Base-by-base conservation (phyloP, 2,888 invertebrate genomes). In the Drosophila multiciliata region DNA sequence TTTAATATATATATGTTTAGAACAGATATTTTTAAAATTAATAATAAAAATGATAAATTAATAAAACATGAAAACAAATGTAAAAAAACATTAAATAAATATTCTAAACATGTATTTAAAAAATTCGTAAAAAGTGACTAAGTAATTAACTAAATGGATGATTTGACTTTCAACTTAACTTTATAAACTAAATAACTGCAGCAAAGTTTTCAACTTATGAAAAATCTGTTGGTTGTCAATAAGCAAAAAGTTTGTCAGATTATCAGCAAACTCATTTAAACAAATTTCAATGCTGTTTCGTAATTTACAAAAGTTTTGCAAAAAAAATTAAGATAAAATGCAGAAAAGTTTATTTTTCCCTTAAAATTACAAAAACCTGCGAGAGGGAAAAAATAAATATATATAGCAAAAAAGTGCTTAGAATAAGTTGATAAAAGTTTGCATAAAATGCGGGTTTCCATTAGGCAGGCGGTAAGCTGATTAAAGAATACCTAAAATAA, bases 401-500 rank as follows among this genome's bases (percentile, higher is more conserved):
- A n/a, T n/a, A 4, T n/a, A n/a, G 8, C 4, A 9, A 36, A 36
- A 7, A 15, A 1, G 23, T 23, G 23, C 45, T 45, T 45, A 45
- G 8, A 45, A 45, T 45, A 45, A 45, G 45, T 15, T 23, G 15
- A 23, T 15, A 23, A 23, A 60, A 45, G 15, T 32, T n/a, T 23
- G 17, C 3, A 35, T 32, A 4, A 36, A 35, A n/a, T 23, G n/a
- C 2, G 17, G 33, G 15, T 17, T 33, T 26, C 57, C 57, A 57
- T 59, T 49, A 33, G 35, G 33, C 52, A 23, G 17, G 15, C 45
- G 64, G 55, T 57, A 73, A 76, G 62, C 67, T 53, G 55, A 69
- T 78, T 66, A 72, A 75, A 66, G 59, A 69, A 64, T n/a, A 40
- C 59, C 40, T 53, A 20, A 49, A 68, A 55, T 48, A 72, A 65